Conservation (phyloP, 2,113 vertebrate species). For the Epinephelus fuscoguttatus region DNA sequence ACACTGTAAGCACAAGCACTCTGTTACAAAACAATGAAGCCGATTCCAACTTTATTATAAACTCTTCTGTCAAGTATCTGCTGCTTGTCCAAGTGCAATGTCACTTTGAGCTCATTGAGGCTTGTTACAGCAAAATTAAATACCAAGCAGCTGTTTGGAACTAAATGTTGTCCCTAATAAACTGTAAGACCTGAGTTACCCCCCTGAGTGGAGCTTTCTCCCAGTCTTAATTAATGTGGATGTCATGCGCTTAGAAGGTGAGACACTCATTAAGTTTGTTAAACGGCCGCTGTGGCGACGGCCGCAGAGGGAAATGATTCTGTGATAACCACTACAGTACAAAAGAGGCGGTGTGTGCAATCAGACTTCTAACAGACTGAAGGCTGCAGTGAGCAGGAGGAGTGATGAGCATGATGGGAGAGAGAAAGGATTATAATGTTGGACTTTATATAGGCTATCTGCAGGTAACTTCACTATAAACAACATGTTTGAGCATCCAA, state of each 20-base stretch:
- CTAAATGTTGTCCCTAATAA: constrained; percentile 67
- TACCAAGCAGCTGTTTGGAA: constrained; percentile 60
- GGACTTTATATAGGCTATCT: background rate
- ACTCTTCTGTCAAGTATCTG: constrained; percentile 25
- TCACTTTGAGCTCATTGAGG: constrained; percentile 52
- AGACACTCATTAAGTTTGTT: constrained; percentile 66
- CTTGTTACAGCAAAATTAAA: constrained; percentile 57
- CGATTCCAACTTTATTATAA: constrained; percentile 14
- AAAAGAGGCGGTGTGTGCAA: constrained; percentile 49
- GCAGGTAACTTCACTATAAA: background rate
- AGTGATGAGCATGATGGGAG: constrained; percentile 1
- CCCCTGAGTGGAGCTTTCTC: constrained; percentile 29
- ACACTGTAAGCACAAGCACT: constrained; percentile 5
- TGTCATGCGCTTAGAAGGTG: constrained; percentile 53
- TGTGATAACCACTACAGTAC: constrained; percentile 51
- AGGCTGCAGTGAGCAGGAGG: constrained; percentile 27
- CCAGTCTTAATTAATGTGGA: constrained; percentile 65
- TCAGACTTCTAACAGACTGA: constrained; percentile 52
- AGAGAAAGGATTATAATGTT: constrained; percentile 10
- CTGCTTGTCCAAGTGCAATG: constrained; percentile 37
- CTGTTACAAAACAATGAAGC: constrained; percentile 1
- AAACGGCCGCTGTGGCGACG: constrained; percentile 37
- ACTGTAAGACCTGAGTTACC: constrained; percentile 38
- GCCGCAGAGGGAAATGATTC: constrained; percentile 48
- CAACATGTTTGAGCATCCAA: background rate